Evolutionary conservation across 2,888 invertebrate species (phyloP).

Genomic region (Hemicrepidius hirtus): DNA sequence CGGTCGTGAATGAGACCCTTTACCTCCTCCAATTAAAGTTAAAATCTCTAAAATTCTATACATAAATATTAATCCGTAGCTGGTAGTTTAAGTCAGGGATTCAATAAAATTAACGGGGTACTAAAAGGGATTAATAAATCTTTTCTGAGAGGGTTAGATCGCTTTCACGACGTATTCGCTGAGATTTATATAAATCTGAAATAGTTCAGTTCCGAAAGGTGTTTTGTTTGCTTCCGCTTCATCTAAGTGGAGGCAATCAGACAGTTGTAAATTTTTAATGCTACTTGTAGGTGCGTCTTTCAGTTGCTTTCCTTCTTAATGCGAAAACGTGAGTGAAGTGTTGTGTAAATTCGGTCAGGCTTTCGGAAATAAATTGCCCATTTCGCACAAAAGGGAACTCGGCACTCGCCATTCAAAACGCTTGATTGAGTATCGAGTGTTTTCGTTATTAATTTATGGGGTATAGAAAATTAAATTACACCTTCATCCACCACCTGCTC

Average conservation of each 20-base stretch:
- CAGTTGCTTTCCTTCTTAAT: conserved; percentile 41
- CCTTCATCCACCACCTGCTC: conserved; percentile 45
- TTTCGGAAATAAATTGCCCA: conserved; percentile 52
- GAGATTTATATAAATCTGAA: conserved; percentile 31
- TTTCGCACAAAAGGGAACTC: conserved; percentile 48
- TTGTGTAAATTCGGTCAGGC: conserved; percentile 51
- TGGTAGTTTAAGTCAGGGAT: conserved; percentile 16
- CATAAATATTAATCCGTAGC: conserved; percentile 6
- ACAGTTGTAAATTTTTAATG: conserved; percentile 33
- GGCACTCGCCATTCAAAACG: conserved; percentile 51
- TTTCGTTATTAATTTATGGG: conserved; percentile 51
- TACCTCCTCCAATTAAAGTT: conserved; percentile 11
- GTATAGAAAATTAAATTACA: conserved; percentile 50
- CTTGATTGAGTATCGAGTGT: conserved; percentile 51
- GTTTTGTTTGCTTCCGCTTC: conserved; percentile 31
- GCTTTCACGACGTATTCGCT: conserved; percentile 17
- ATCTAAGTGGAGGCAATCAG: conserved; percentile 34
- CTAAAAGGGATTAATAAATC: conserved; percentile 24
- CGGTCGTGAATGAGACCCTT: background rate
- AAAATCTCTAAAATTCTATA: background rate
- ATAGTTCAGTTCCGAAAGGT: conserved; percentile 16
- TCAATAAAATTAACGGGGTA: conserved; percentile 21
- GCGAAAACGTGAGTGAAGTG: conserved; percentile 50
- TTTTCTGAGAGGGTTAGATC: conserved; percentile 6
- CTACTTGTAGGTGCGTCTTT: conserved; percentile 40